Evolutionary conservation across 2,888 invertebrate species (phyloP).

Genomic region (Resseliella maxima): DNA sequence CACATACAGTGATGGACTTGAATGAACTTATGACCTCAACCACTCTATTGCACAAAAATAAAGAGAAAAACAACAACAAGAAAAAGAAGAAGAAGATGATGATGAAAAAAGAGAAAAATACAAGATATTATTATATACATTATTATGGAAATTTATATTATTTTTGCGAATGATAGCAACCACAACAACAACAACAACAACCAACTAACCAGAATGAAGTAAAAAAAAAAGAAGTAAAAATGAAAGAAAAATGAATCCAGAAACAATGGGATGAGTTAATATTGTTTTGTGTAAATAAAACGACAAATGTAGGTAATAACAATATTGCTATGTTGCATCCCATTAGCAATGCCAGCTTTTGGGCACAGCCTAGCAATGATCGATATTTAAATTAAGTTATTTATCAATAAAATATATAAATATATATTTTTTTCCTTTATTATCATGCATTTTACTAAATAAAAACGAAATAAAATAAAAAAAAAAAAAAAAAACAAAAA

Average conservation of each 20-base stretch:
- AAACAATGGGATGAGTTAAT: conserved; percentile 15
- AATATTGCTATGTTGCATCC: conserved; percentile 22
- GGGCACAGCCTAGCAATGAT: conserved; percentile 20
- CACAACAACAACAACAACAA: background rate
- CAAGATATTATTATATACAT: no score
- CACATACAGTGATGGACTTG: conserved; percentile 37
- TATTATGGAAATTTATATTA: conserved; percentile 13
- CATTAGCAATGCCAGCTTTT: background rate
- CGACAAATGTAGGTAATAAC: conserved; percentile 29
- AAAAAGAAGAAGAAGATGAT: background rate
- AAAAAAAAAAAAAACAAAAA: background rate
- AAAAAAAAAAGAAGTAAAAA: background rate
- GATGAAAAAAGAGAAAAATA: no score
- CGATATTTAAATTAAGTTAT: background rate
- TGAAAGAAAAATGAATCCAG: background rate
- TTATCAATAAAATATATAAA: background rate
- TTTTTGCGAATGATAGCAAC: background rate
- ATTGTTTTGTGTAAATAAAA: conserved; percentile 49
- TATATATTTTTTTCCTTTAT: conserved; percentile 50
- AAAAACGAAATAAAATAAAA: background rate
- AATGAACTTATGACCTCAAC: conserved; percentile 53
- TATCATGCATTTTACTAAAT: conserved; percentile 27
- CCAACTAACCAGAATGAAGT: background rate
- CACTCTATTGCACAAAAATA: background rate
- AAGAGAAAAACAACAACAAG: background rate